These are phyloP conservation scores for Erpetoichthys calabaricus DNA, from an alignment of 2,797 vertebrate genomes.

Conservation along the genomic window DNA sequence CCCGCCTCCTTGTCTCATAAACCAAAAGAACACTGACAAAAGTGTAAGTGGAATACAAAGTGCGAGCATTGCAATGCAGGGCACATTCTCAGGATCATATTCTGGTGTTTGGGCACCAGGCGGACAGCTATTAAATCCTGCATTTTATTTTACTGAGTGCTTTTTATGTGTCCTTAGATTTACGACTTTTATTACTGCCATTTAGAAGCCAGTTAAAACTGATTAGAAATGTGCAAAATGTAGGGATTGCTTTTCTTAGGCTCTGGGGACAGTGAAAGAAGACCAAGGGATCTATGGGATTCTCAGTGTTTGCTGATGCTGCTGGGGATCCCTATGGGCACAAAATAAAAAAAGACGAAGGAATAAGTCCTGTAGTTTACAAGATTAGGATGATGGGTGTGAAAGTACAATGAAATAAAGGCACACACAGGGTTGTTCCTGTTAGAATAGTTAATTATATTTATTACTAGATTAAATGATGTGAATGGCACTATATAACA, in stretches of 20 bases:
- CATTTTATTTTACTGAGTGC: slow-evolving; percentile 47
- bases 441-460: too few relatives aligned
- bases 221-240: slow-evolving; percentile 37
- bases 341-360: slow-evolving; percentile 15
- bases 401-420: background rate
- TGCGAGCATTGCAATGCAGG: slow-evolving; percentile 44
- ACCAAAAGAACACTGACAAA: background rate
- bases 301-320: background rate
- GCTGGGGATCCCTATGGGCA: slow-evolving; percentile 6
- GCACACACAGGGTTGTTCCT: too few relatives aligned
- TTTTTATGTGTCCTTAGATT: slow-evolving; percentile 45
- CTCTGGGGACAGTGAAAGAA: slow-evolving; percentile 3
- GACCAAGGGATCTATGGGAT: background rate
- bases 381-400: slow-evolving; percentile 1
- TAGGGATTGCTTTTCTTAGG: background rate
- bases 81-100: slow-evolving; percentile 37
- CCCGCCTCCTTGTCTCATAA: background rate
- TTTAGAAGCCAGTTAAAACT: slow-evolving; percentile 32
- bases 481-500: too few relatives aligned
- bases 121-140: slow-evolving; percentile 59
- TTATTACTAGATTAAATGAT: too few relatives aligned
- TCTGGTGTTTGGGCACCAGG: slow-evolving; percentile 35
- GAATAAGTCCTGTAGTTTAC: slow-evolving; percentile 5
- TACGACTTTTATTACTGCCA: slow-evolving; percentile 42
- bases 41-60: slow-evolving; percentile 18